A percentile compares a stretch with the other conserved stretches of the same genome.
Conservation (phyloP, 2,888 invertebrate genomes). For the Agonopterix alstromeriana region DNA sequence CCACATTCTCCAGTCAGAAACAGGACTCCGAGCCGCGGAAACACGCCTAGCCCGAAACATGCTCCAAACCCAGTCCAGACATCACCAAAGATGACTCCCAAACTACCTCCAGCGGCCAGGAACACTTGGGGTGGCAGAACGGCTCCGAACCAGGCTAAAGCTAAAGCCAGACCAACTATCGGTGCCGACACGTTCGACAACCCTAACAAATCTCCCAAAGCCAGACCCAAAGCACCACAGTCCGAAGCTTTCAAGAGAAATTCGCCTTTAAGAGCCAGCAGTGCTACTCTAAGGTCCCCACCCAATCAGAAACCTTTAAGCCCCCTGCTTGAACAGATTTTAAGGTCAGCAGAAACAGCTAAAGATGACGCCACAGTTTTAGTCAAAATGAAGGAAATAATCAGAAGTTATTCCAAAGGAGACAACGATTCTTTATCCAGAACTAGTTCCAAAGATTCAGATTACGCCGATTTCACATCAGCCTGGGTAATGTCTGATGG, state of each 20-base stretch:
- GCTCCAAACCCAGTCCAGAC: constrained; percentile 46
- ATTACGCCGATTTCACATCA: constrained; percentile 82
- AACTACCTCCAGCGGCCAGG: constrained; percentile 67
- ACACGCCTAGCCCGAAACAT: constrained; percentile 68
- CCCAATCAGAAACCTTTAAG: constrained; percentile 78
- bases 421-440: constrained; percentile 59
- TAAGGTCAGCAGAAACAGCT: constrained; percentile 82
- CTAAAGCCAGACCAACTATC: constrained; percentile 55
- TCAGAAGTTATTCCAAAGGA: constrained; percentile 64
- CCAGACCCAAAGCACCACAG: constrained; percentile 46
- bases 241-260: constrained; percentile 71
- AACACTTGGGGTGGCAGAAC: constrained; percentile 87
- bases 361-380: constrained; percentile 85
- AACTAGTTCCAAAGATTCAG: constrained; percentile 73
- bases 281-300: constrained; percentile 71
- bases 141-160: constrained; percentile 53
- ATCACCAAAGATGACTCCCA: constrained; percentile 58
- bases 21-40: constrained; percentile 48
- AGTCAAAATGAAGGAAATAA: constrained; percentile 83
- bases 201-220: constrained; percentile 80
- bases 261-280: constrained; percentile 65
- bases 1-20: constrained; percentile 65
- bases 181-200: constrained; percentile 64
- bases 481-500: constrained; percentile 86
- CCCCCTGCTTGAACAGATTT: constrained; percentile 82